Percentiles rank a stretch among this genome's conserved stretches.
phyloP scores from a whole-genome alignment of 2,888 invertebrate genomes.

The Harpalus rufipes region DNA sequence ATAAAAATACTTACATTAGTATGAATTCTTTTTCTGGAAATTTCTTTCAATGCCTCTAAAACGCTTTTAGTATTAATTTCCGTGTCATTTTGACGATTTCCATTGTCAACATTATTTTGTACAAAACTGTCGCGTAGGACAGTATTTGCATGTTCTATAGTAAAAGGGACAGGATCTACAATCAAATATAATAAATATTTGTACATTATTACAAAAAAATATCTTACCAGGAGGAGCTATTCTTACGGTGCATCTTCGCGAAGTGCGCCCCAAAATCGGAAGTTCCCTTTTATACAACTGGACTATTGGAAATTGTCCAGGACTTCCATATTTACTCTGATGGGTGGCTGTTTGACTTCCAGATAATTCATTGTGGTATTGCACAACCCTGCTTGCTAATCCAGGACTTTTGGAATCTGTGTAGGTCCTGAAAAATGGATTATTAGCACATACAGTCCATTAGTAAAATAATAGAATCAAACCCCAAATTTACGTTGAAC shows the following conservation, averaged over 20 bases:
- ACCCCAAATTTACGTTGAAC: constrained; percentile 78
- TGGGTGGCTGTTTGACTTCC: constrained; percentile 72
- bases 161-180: constrained; percentile 57
- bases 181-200: constrained; percentile 15
- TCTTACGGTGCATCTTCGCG: constrained; percentile 73
- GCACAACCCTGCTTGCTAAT: constrained; percentile 77
- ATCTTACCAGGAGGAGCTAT: constrained; percentile 73
- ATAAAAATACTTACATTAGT: constrained; percentile 73
- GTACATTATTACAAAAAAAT: background rate
- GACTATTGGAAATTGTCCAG: constrained; percentile 78
- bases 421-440: constrained; percentile 73
- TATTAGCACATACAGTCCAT: background rate
- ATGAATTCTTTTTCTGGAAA: constrained; percentile 80
- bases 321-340: constrained; percentile 76
- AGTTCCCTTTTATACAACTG: constrained; percentile 77
- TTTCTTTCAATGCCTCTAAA: constrained; percentile 80
- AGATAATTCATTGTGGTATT: constrained; percentile 76
- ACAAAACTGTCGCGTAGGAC: constrained; percentile 63
- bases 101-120: constrained; percentile 70
- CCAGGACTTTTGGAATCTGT: constrained; percentile 80
- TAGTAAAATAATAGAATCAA: constrained; percentile 68
- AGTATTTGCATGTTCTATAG: constrained; percentile 59
- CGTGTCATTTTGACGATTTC: constrained; percentile 74
- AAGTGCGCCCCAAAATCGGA: constrained; percentile 73
- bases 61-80: constrained; percentile 78